Percentiles rank a stretch among this genome's conserved stretches.
These are phyloP conservation scores for Microctonus brassicae DNA, from an alignment of 2,888 invertebrate species.

Conservation along the genomic window DNA sequence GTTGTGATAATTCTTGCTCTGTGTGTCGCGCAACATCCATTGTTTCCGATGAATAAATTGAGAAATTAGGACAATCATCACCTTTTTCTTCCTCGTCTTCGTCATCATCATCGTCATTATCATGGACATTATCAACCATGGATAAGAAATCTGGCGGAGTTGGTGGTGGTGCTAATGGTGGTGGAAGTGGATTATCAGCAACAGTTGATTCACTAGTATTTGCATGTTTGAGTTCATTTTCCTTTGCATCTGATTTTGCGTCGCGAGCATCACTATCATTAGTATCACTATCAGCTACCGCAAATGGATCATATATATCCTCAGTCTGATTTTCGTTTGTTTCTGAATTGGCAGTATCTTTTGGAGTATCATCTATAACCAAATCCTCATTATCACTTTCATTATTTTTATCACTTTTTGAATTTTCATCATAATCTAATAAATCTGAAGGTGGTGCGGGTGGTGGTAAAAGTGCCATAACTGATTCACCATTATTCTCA, in stretches of 20 bases:
- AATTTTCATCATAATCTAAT: slow-evolving; percentile 65
- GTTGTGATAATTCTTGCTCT: slow-evolving; percentile 66
- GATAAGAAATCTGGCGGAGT: slow-evolving; percentile 41
- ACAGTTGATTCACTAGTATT: not conserved
- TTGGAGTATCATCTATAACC: slow-evolving; percentile 66
- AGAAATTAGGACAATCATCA: slow-evolving; percentile 87
- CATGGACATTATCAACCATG: not conserved
- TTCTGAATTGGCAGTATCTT: slow-evolving; percentile 47
- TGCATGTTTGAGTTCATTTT: not conserved
- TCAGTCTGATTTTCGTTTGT: slow-evolving; percentile 34
- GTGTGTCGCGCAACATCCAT: slow-evolving; percentile 79
- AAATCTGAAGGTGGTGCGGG: slow-evolving; percentile 69
- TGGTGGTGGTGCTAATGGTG: slow-evolving; percentile 40
- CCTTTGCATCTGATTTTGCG: slow-evolving; percentile 10
- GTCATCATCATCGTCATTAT: slow-evolving; percentile 46
- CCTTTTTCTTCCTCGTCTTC: slow-evolving; percentile 72
- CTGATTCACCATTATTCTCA: slow-evolving; percentile 4
- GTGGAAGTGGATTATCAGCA: not conserved
- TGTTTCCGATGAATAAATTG: slow-evolving; percentile 86
- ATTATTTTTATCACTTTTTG: slow-evolving; percentile 62
- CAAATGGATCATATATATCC: slow-evolving; percentile 66
- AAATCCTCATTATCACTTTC: slow-evolving; percentile 66
- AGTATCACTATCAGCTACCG: slow-evolving; percentile 62
- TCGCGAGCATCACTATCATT: slow-evolving; percentile 52
- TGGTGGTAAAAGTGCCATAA: slow-evolving; percentile 65